Evolutionary conservation across 2,888 invertebrate genomes (phyloP), one percentile per base, ranked within the genome.

Genomic region (Heliconius ethilla): DNA sequence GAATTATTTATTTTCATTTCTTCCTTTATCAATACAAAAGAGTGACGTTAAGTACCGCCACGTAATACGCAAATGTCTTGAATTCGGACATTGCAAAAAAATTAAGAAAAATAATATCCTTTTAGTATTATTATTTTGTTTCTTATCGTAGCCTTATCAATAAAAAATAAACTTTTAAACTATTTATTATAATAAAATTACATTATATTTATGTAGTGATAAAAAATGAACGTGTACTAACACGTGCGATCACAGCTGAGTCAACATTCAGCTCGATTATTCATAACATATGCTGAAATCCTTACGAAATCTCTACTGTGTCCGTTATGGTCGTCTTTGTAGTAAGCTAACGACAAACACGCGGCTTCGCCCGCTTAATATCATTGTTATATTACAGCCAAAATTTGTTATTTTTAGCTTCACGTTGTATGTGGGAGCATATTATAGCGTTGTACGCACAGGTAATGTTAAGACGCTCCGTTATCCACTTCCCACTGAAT

Each of bases 181-280:
- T 40, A 73, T 22, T 29, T 15, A 66, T 33, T 74, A 75, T 45
- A 62, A 66, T 59, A 63, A 76, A 75, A 62, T 65, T 37, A 77
- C 13, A 75, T 27, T 63, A 63, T 25, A 63, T 59, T 45, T 77
- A 27, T 70, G 74, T 77, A 70, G 33, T 45, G 79, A 82, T 82
- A 81, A 83, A 82, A 83, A 80, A 81, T 78, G 78, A 81, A 76
- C 83, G 83, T 84, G 82, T 73, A 78, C 45, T 55, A 81, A 86
- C 91, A 85, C 85, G 85, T 84, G 84, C 83, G 78, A 33, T n/a
- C 59, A 55, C 85, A 85, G 85, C 86, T 86, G 85, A 83, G 82
- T 85, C 84, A 85, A 86, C 63, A 72, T 55, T 85, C 82, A 84
- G 85, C 51, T 69, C 70, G 33, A 81, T 75, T 79, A 79, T 78